Conservation (phyloP, 1,140 invertebrate species). For the Holotrichia oblita region DNA sequence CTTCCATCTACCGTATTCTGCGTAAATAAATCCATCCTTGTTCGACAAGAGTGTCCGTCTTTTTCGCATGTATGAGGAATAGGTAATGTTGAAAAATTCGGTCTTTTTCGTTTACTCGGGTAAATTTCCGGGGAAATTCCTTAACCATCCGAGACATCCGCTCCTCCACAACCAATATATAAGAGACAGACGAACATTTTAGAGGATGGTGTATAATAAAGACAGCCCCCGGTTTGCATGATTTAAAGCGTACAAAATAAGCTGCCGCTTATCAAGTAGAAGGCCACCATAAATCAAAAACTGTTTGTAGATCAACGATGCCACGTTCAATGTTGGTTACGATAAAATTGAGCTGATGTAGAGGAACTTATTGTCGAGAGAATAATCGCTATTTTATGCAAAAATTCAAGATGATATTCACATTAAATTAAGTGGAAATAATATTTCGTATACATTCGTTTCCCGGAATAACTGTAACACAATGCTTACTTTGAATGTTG, state of each 20-base stretch:
- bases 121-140: slow-evolving; percentile 20
- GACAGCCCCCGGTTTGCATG: slow-evolving; percentile 14
- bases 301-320: background rate
- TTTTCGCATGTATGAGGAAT: background rate
- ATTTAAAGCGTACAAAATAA: slow-evolving; percentile 8
- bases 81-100: background rate
- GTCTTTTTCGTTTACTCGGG: background rate
- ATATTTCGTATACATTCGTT: too few species aligned
- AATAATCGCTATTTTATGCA: background rate
- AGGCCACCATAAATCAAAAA: slow-evolving; percentile 11
- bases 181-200: background rate
- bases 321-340: background rate
- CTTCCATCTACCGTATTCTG: background rate
- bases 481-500: too few species aligned
- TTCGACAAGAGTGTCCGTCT: background rate
- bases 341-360: background rate
- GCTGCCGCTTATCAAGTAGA: slow-evolving; percentile 5
- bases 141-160: background rate
- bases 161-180: background rate
- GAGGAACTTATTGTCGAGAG: background rate
- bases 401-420: background rate
- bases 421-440: too few species aligned
- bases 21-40: slow-evolving; percentile 7
- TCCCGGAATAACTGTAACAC: too few species aligned
- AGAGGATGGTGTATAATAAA: background rate